Evolutionary conservation across 2,113 vertebrate genomes (phyloP).

Genomic region (Limanda limanda): DNA sequence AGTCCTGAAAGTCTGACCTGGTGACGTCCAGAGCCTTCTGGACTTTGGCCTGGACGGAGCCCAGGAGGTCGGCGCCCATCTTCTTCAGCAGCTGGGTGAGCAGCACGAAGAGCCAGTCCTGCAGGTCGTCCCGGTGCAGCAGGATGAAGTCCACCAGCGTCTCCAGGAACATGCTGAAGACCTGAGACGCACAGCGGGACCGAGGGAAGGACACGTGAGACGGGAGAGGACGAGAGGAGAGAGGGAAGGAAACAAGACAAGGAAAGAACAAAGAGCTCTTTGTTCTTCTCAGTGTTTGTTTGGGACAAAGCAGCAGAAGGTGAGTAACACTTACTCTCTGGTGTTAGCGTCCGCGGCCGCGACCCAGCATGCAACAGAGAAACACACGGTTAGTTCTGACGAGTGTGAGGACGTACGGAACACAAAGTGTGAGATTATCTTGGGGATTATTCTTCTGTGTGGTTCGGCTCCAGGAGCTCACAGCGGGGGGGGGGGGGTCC

Average conservation of each 20-base stretch:
- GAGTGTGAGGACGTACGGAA: neutral
- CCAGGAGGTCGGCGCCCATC: constrained; percentile 94
- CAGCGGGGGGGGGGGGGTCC: too few relatives aligned
- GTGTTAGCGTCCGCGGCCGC: constrained; percentile 56
- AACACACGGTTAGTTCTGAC: constrained; percentile 40
- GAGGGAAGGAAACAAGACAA: neutral
- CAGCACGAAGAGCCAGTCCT: constrained; percentile 93
- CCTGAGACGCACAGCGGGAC: constrained; percentile 79
- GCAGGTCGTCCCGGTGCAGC: constrained; percentile 92
- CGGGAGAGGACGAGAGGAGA: constrained; percentile 21
- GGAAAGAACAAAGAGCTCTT: neutral
- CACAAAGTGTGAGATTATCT: too few relatives aligned
- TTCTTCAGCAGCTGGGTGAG: constrained; percentile 95
- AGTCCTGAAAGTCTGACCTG: constrained; percentile 75
- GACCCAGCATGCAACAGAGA: constrained; percentile 60
- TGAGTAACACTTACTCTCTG: constrained; percentile 78
- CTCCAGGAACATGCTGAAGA: constrained; percentile 98
- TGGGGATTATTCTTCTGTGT: too few relatives aligned
- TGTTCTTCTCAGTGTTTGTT: neutral
- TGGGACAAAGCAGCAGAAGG: neutral
- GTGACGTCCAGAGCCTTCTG: constrained; percentile 93
- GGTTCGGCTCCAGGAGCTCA: too few relatives aligned
- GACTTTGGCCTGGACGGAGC: constrained; percentile 95
- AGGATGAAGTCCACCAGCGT: constrained; percentile 92
- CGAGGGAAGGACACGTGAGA: neutral